These are phyloP conservation scores for Gnatocerus cornutus DNA, from an alignment of 2,888 invertebrate species.

Conservation along the genomic window DNA sequence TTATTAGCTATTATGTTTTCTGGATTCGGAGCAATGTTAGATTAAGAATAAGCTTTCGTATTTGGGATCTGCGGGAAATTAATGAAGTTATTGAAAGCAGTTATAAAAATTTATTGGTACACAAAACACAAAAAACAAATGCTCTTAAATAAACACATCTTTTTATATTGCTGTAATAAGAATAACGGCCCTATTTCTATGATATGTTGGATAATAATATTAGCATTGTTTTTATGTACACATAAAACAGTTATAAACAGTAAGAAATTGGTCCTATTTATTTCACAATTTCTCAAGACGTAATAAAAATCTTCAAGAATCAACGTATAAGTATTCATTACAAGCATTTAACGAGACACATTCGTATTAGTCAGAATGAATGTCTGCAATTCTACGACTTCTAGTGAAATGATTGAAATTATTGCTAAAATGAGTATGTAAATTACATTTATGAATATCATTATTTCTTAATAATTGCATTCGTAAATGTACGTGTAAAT, in stretches of 20 bases:
- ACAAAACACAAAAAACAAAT: conserved; percentile 52
- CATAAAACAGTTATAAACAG: conserved; percentile 63
- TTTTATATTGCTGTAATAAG: conserved; percentile 49
- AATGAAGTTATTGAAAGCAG: conserved; percentile 41
- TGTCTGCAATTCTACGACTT: conserved; percentile 22
- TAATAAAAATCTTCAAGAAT: conserved; percentile 39
- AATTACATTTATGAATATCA: conserved; percentile 37
- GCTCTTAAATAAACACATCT: conserved; percentile 38
- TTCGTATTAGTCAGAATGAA: conserved; percentile 31
- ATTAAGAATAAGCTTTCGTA: no score
- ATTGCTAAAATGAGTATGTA: conserved; percentile 45
- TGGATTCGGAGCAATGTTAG: neutral
- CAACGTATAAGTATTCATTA: conserved; percentile 38
- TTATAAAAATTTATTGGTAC: conserved; percentile 56
- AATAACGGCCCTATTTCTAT: conserved; percentile 56
- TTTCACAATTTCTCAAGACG: conserved; percentile 63
- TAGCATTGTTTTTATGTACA: conserved; percentile 55
- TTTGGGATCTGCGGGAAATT: no score
- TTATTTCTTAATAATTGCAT: conserved; percentile 14
- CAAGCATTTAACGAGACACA: conserved; percentile 34
- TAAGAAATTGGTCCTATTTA: conserved; percentile 70
- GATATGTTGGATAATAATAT: conserved; percentile 59
- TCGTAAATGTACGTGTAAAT: conserved; percentile 54
- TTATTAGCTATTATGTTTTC: neutral
- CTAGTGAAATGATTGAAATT: conserved; percentile 42